Evolutionary conservation across 2,113 vertebrate genomes (phyloP).

Genomic region (Scatophagus argus): DNA sequence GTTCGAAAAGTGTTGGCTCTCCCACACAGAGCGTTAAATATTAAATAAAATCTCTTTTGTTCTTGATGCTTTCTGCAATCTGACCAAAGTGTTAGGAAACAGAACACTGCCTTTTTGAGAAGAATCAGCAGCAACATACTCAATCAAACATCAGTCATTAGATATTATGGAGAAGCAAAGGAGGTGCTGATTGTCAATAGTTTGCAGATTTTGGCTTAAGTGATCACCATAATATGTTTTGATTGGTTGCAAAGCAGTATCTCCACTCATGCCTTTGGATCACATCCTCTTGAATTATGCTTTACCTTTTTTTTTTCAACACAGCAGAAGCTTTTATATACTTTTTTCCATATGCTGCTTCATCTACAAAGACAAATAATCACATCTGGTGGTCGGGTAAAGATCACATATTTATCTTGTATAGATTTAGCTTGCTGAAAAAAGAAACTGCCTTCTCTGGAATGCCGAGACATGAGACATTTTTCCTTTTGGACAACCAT

Average conservation of each 20-base stretch:
- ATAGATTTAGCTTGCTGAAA: neutral
- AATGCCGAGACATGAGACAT: neutral
- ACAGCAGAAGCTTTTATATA: neutral
- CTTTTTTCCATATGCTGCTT: neutral
- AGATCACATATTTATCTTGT: neutral
- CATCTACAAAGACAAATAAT: neutral
- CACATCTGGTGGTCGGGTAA: neutral
- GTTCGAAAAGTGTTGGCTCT: neutral
- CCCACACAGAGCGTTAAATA: no score
- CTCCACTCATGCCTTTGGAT: neutral
- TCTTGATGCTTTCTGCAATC: neutral
- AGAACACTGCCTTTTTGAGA: neutral
- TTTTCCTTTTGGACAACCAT: conserved; percentile 32
- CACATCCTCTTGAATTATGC: neutral
- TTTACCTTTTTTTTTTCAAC: neutral
- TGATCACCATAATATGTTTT: neutral
- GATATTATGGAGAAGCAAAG: neutral
- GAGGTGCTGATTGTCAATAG: neutral
- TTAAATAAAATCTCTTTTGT: no score
- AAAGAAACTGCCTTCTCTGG: conserved; percentile 20
- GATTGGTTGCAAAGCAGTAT: neutral
- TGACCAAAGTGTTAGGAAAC: neutral
- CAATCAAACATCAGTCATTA: neutral
- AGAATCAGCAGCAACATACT: neutral
- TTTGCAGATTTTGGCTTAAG: neutral